Base-by-base conservation (phyloP, 2,113 vertebrate species). In the Ictalurus furcatus region DNA sequence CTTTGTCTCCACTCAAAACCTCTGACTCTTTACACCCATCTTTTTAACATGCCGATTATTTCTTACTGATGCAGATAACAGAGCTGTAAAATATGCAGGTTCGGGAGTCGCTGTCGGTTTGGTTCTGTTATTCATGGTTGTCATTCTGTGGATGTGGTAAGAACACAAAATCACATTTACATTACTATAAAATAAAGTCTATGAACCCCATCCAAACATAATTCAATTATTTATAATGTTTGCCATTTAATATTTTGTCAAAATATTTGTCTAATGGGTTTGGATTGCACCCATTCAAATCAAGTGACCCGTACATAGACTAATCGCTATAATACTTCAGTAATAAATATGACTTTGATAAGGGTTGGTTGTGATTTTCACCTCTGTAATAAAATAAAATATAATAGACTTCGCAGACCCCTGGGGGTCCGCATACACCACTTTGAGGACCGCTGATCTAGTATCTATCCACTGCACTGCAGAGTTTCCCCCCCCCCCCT, bases 61-160 rank as follows among this genome's bases (percentile, higher is more conserved):
- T 1, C 40, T 81, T 23, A 67, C 59, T 25, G 5, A 34, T 54
- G 25, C 44, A 85, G 88, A 34, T 56, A 79, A 40, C 59, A 37
- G 40, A 12, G n/a, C 4, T 37, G 6, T 30, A n/a, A 89, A 25
- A 67, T 85, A 28, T 9, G 58, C 48, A 28, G 40, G 5, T 28
- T 28, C 73, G 37, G 58, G 82, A 67, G 9, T 76, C 37, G 34
- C 37, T 28, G 56, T 54, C 85, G 14, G n/a, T 89, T 34, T 34
- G 34, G 34, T 34, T 19, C 30, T 89, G 40, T 9, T 9, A 2
- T 37, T 65, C 59, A 54, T 89, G 67, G 71, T 14, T n/a, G 58
- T n/a, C 4, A 6, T 89, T n/a, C 13, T 85, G 71, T 85, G 71
- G 69, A 37, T n/a, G 6, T 40, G 83, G 88, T 85, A 34, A 89